Evolutionary conservation across 53 echinoderm and acorn worm genomes (phyloP), one percentile per base, ranked within the genome.

Genomic region (Echinometra lucunter): DNA sequence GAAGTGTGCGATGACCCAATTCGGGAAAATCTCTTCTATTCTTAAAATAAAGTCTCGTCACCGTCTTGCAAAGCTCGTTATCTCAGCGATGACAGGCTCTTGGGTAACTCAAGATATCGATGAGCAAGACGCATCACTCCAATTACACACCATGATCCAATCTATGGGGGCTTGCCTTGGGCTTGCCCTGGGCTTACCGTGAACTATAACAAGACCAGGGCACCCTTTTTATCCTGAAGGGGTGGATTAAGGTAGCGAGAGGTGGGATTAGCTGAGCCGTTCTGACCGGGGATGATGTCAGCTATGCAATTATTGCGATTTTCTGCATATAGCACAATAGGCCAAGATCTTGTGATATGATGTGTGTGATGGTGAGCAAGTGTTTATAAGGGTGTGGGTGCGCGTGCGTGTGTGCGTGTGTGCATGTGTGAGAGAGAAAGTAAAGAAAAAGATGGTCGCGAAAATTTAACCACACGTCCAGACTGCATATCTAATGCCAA

Each of bases 181-280:
- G 78, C 78, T 78, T 55, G 88, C 56, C 88, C 30, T 34, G 88
- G 88, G 88, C 88, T 49, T 56, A 56, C 88, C 53, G 55, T 88
- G 88, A 88, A 56, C 88, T 88, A 88, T 53, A 56, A n/a, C 53
- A 56, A 88, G 88, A 88, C 56, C 18, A 88, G 56, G 57, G 32
- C 88, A 78, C 78, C 21, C 23, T 1, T 56, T 30, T 88, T 30
- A 88, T 88, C 88, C 53, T 34, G 83, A 35, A 74, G 81, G 32
- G 40, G 78, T 18, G 88, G 88, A 88, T 88, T 88, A 88, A 56
- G 88, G 88, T 88, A 88, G 88, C 32, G 88, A 88, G 49, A 88
- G 34, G 53, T 25, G 88, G 88, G 88, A 88, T 88, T 88, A 56
- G 56, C 23, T 88, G 30, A 88, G 28, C 88, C 88, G 37, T 27